These are phyloP conservation scores for Leptogaster cylindrica DNA, from an alignment of 2,888 invertebrate species.

Conservation along the genomic window DNA sequence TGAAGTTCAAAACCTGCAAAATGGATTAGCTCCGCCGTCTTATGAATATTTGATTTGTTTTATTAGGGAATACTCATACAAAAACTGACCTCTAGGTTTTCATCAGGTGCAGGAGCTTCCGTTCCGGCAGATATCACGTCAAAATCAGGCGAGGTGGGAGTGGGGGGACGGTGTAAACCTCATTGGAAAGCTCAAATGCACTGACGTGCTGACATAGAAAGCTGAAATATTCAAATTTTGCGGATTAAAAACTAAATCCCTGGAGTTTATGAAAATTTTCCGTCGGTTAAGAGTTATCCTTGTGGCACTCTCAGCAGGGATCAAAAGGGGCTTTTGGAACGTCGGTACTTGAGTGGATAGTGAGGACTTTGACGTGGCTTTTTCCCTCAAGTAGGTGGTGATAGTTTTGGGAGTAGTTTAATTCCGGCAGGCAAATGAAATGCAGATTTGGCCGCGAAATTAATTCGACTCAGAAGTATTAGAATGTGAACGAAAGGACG, in stretches of 20 bases:
- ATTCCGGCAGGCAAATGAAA: slow-evolving; percentile 35
- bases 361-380: slow-evolving; percentile 12
- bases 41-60: slow-evolving; percentile 44
- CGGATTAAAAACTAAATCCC: slow-evolving; percentile 42
- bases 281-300: slow-evolving; percentile 2
- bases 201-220: slow-evolving; percentile 15
- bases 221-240: slow-evolving; percentile 37
- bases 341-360: neutral
- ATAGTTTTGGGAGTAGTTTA: slow-evolving; percentile 27
- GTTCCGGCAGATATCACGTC: slow-evolving; percentile 5
- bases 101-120: neutral
- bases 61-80: slow-evolving; percentile 32
- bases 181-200: slow-evolving; percentile 4
- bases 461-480: slow-evolving; percentile 33
- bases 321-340: no score
- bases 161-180: neutral
- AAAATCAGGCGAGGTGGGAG: neutral
- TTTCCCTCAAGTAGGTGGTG: slow-evolving; percentile 4
- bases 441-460: slow-evolving; percentile 39
- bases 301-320: neutral
- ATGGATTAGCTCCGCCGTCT: slow-evolving; percentile 37
- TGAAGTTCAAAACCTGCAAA: slow-evolving; percentile 31
- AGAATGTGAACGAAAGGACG: slow-evolving; percentile 22
- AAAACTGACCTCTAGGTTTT: neutral
- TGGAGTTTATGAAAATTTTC: slow-evolving; percentile 35